Conservation (phyloP, 1,140 invertebrate genomes). For the Drosophila orena region DNA sequence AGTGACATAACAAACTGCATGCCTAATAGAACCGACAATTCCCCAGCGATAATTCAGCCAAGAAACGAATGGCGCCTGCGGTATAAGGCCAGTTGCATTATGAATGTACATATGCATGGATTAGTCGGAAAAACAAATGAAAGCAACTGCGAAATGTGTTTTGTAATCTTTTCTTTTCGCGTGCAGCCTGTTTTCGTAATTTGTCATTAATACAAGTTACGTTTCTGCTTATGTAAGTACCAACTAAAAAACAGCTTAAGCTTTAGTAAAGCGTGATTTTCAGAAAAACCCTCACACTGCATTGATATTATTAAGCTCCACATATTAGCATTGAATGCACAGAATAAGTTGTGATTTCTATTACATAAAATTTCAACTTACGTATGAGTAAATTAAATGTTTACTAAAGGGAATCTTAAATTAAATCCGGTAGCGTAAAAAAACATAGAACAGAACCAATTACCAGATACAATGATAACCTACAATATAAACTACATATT, state of each 20-base stretch:
- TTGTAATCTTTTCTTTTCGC: slow-evolving; percentile 32
- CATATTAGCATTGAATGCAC: no score
- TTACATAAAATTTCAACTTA: no score
- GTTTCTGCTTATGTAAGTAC: background rate
- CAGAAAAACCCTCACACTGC: background rate
- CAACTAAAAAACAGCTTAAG: background rate
- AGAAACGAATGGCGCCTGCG: background rate
- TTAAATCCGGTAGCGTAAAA: no score
- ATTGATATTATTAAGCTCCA: background rate
- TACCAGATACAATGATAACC: no score
- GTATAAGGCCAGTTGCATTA: background rate
- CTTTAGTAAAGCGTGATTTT: background rate
- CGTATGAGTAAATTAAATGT: no score
- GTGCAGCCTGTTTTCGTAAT: background rate
- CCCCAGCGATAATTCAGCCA: background rate
- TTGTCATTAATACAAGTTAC: background rate
- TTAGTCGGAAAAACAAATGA: background rate
- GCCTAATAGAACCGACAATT: background rate
- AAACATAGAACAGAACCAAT: no score
- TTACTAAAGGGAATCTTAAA: no score
- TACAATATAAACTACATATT: no score
- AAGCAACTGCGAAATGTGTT: slow-evolving; percentile 27
- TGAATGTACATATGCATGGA: background rate
- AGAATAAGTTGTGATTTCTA: no score
- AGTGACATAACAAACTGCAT: background rate